These are phyloP conservation scores for Microchrysa polita DNA, from an alignment of 2,888 invertebrate genomes.

Conservation along the genomic window DNA sequence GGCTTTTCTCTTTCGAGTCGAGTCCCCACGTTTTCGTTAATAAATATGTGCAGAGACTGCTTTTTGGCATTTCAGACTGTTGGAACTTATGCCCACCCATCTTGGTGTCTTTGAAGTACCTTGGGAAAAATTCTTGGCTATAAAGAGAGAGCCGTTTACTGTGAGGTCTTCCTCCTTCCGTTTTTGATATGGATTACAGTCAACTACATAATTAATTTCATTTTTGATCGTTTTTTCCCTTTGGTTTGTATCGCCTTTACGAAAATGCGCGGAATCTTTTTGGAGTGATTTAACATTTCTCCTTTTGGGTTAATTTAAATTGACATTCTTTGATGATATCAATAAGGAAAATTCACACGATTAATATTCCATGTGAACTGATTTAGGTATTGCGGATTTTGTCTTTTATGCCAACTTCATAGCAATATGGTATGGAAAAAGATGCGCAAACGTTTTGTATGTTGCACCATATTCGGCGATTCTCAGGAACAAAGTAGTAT, in stretches of 20 bases:
- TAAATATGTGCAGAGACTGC: constrained; percentile 40
- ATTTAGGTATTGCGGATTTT: constrained; percentile 27
- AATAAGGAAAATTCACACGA: constrained; percentile 42
- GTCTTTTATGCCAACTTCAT: not conserved
- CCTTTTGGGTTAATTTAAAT: constrained; percentile 39
- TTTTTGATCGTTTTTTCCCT: constrained; percentile 24
- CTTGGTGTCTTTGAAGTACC: constrained; percentile 45
- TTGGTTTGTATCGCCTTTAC: not conserved
- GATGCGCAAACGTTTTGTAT: constrained; percentile 1
- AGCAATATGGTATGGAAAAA: not conserved
- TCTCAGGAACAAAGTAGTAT: not conserved
- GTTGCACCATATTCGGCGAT: not conserved
- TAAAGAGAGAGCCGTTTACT: constrained; percentile 17
- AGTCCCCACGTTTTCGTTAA: constrained; percentile 32
- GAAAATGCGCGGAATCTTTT: constrained; percentile 30
- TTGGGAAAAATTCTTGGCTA: constrained; percentile 36
- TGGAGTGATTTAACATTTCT: constrained; percentile 37
- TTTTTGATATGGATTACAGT: constrained; percentile 42
- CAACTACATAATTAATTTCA: constrained; percentile 45
- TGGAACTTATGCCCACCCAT: constrained; percentile 46
- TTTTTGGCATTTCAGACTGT: constrained; percentile 36
- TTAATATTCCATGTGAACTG: constrained; percentile 39
- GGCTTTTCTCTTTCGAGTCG: constrained; percentile 24
- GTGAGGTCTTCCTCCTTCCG: constrained; percentile 44
- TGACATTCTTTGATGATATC: constrained; percentile 40